These are phyloP conservation scores for Amphipyra berbera DNA, from an alignment of 2,888 invertebrate species.

Conservation along the genomic window DNA sequence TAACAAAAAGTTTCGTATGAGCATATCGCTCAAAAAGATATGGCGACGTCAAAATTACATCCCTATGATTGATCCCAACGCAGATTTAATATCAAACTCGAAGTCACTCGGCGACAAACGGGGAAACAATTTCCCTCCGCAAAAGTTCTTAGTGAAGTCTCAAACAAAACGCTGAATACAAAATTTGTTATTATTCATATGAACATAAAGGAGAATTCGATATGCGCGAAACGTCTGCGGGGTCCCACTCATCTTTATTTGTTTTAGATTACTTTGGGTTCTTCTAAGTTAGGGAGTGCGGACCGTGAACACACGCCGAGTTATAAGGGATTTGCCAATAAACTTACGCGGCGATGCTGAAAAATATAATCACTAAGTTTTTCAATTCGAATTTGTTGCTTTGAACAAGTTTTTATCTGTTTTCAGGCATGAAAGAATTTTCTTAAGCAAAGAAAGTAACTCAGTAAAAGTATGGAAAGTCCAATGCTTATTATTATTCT, in stretches of 20 bases:
- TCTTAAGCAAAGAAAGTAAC: slow-evolving; percentile 44
- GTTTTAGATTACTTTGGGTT: slow-evolving; percentile 88
- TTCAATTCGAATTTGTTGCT: slow-evolving; percentile 76
- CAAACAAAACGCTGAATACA: slow-evolving; percentile 69
- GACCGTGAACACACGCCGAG: slow-evolving; percentile 75
- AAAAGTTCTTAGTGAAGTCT: slow-evolving; percentile 67
- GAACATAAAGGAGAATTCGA: slow-evolving; percentile 80
- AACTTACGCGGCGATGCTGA: slow-evolving; percentile 64
- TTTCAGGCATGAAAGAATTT: slow-evolving; percentile 42
- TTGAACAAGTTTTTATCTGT: slow-evolving; percentile 60
- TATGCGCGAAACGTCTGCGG: slow-evolving; percentile 81
- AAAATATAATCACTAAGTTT: slow-evolving; percentile 80
- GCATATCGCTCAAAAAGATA: slow-evolving; percentile 22
- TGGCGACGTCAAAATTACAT: slow-evolving; percentile 38
- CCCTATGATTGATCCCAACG: slow-evolving; percentile 44
- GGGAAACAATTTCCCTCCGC: slow-evolving; percentile 55
- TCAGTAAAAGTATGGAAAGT: slow-evolving; percentile 34
- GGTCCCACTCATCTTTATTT: slow-evolving; percentile 86
- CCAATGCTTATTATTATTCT: slow-evolving; percentile 28
- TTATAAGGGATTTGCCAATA: slow-evolving; percentile 74
- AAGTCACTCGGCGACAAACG: slow-evolving; percentile 60
- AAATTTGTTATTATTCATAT: slow-evolving; percentile 81
- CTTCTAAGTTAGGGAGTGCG: slow-evolving; percentile 74
- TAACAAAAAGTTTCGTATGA: slow-evolving; percentile 11
- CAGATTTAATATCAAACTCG: slow-evolving; percentile 54